Evolutionary conservation across 2,797 vertebrate species (phyloP).

Genomic region (Sciurus vulgaris): DNA sequence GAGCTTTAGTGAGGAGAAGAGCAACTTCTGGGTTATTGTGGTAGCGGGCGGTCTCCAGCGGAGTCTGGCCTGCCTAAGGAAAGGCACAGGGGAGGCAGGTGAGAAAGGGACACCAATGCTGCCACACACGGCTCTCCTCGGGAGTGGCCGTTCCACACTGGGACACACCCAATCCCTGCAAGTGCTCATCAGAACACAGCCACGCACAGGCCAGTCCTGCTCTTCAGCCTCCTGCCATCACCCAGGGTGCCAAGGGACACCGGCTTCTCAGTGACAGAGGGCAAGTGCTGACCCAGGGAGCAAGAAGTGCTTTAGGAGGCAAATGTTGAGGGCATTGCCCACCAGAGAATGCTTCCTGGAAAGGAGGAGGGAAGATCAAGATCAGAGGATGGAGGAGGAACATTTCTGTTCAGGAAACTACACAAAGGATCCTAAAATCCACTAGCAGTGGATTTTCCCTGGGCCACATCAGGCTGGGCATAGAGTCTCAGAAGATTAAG

Average conservation of each 20-base stretch:
- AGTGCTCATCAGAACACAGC: not conserved
- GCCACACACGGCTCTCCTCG: not conserved
- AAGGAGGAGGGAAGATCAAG: not conserved
- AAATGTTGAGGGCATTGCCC: not conserved
- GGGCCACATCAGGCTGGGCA: not conserved
- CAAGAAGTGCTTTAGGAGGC: not conserved
- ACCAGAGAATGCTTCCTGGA: not conserved
- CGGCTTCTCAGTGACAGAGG: not conserved
- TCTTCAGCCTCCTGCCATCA: not conserved
- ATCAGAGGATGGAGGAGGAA: not conserved
- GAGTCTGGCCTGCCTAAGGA: conserved; percentile 93
- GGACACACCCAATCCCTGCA: not conserved
- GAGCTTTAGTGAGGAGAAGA: conserved; percentile 96
- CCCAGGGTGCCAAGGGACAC: not conserved
- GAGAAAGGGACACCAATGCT: not conserved
- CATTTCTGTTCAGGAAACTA: not conserved
- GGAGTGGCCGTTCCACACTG: not conserved
- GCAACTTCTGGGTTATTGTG: conserved; percentile 96
- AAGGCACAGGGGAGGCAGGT: conserved; percentile 46
- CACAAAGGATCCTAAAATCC: not conserved
- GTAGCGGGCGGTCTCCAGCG: conserved; percentile 95
- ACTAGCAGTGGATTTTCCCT: not conserved
- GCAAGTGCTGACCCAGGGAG: accelerated
- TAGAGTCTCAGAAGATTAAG: not conserved
- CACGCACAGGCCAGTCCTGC: accelerated